Base-by-base conservation (phyloP, 2,113 vertebrate species). In the Neotoma lepida region DNA sequence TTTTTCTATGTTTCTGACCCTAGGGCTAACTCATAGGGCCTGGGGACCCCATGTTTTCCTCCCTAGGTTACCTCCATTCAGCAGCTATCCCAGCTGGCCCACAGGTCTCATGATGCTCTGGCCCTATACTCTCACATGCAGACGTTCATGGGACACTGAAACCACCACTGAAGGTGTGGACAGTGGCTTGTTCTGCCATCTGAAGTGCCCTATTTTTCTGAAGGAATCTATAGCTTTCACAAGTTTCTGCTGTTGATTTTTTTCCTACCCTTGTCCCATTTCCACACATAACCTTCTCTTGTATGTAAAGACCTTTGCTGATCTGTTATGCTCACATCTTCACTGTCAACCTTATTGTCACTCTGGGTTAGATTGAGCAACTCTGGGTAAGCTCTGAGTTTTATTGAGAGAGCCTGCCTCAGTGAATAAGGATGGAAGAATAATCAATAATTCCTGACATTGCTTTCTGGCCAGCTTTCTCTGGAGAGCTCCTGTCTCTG, bases 101-200 rank as follows among this genome's bases (percentile, higher is more conserved):
- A 0, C 10, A 17, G 41, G 33, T 17, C 39, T 49, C 26, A 2
- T 5, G 35, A 35, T 2, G 4, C 14, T 46, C 49, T 33, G 26
- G 51, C 12, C 4, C 35, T 61, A 24, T 9, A 14, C 4, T 10
- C 71, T 68, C 35, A 2, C 4, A 4, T 24, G 35, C 39, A 39
- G 73, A 46, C 6, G 26, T 44, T 88, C 35, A 2, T 0, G 2
- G 39, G 51, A 26, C 28, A 24, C 0, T 0, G 8, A 73, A 1
- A 14, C 22, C 77, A 18, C 4, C 6, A 28, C 6, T 26, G 63
- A 66, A 14, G 0, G 12, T 26, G 66, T 58, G 54, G 35, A 22
- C 28, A 6, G 77, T 2, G 35, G 46, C 28, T 61, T 18, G 73
- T 63, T 9, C 90, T 33, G 70, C 74, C 14, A 0, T 51, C 26